Evolutionary conservation across 1,140 invertebrate genomes (phyloP), one percentile per base, ranked within the genome.

Genomic region (Zeugodacus cucurbitae): DNA sequence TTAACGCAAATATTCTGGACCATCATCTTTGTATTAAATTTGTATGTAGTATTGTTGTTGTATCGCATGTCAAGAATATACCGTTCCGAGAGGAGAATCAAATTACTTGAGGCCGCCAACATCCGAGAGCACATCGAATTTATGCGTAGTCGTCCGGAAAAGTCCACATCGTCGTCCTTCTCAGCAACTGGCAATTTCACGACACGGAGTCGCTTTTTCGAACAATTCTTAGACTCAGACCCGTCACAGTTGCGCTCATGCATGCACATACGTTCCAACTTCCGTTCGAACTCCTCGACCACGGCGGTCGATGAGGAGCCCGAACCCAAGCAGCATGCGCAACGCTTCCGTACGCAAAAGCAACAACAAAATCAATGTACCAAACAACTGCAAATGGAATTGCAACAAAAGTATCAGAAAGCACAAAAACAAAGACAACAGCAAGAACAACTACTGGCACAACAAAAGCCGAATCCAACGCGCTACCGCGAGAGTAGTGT

Each of bases 1-100:
- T 82, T 82, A 82, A 82, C 74, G 74, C 74, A 82, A 82, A 41
- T 82, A 22, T 82, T 82, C 41, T 82, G 74, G 74, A 82, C 74
- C 8, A 82, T n/a, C 10, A 82, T 82, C 2, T 41, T 82, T 82
- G n/a, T 82, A 29, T 82, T 82, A 82, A 82, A 82, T 82, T 82
- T 82, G n/a, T 82, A 82, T 48, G 74, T 82, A 26, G 37, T 34
- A 82, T 54, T 82, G 74, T 59, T 87, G 86, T 62, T 87, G 86
- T 62, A 57, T 59, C 86, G 86, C 29, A 64, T 87, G 29, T 87
- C 86, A 57, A 87, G 34, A 87, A 32, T 87, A 22, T 87, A 87
- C 32, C 86, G 86, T 37, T 10, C 86, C 26, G 86, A 87, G 32
- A 87, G 86, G 26, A 87, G 7, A 58, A 87, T 59, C 22, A 87